Evolutionary conservation across 2,888 invertebrate genomes (phyloP).

Genomic region (Panopea generosa): DNA sequence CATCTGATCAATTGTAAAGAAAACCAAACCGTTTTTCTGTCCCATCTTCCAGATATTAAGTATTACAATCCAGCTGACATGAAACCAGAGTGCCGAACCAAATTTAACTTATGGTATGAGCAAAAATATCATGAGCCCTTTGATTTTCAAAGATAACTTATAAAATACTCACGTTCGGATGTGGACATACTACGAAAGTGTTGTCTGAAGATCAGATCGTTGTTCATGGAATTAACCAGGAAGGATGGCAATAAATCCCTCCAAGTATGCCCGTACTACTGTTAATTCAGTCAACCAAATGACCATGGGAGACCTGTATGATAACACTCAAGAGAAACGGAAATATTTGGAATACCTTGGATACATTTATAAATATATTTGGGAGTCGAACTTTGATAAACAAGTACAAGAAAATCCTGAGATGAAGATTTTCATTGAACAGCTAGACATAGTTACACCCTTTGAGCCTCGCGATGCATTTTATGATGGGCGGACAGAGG

Average conservation of each 20-base stretch:
- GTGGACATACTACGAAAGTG: constrained; percentile 24
- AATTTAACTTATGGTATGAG: constrained; percentile 27
- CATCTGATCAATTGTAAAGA: constrained; percentile 13
- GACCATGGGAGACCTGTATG: constrained; percentile 29
- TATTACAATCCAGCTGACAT: constrained; percentile 26
- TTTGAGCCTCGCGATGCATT: constrained; percentile 22
- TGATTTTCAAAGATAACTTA: constrained; percentile 45
- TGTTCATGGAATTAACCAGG: not conserved
- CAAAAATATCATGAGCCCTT: constrained; percentile 20
- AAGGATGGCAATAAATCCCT: not conserved
- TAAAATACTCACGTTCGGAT: constrained; percentile 53
- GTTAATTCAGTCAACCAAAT: constrained; percentile 19
- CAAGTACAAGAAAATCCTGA: constrained; percentile 6
- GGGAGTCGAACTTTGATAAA: constrained; percentile 28
- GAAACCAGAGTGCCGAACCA: constrained; percentile 13
- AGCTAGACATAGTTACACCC: constrained; percentile 10
- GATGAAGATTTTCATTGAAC: not conserved
- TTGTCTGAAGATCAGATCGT: not conserved
- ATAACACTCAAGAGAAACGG: constrained; percentile 15
- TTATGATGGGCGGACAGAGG: constrained; percentile 23
- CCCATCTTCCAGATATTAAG: constrained; percentile 9
- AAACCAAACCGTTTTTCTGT: constrained; percentile 7
- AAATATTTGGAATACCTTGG: constrained; percentile 2
- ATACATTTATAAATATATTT: constrained; percentile 13
- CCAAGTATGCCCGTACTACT: constrained; percentile 15